Base-by-base conservation (phyloP, 1,140 invertebrate species). In the Halictus rubicundus region DNA sequence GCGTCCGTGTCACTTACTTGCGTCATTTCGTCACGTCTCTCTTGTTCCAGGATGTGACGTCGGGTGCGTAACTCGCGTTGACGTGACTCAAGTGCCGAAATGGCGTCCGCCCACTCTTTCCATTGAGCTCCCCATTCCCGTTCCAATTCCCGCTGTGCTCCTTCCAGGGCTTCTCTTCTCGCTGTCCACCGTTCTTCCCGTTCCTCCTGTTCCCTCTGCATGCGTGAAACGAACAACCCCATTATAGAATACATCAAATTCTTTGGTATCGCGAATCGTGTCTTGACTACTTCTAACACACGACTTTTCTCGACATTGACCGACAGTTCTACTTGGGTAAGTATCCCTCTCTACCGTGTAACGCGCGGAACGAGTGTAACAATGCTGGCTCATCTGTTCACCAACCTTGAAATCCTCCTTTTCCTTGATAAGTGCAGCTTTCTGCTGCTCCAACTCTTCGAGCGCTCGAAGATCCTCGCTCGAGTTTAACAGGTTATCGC, bases 401-500 rank as follows among this genome's bases (percentile, higher is more conserved):
- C 82, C 39, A 72, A 93, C 92, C 90, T 93, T 93, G 39, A 93
- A 93, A 57, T 93, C 91, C 85, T 91, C 92, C 74, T 92, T 93
- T 37, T 93, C 92, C 63, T 93, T 93, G 42, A 93, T 88, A 32
- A 93, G 89, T 2, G 91, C 92, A 19, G 93, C 93, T 84, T 94
- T 94, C 70, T 93, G 92, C 81, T 93, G 91, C 75, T 93, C 91
- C 39, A 94, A 78, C 81, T 94, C 92, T 63, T 93, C 93, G 23
- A 92, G 75, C 8, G 92, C 91, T 9, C 92, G 83, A 8, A 93
- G 85, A 61, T 93, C 93, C 69, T 94, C 90, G 83, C 90, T 92
- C 14, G 91, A 93, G 83, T 92, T 93, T 70, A 92, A 92, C 57
- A 95, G 91, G 92, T 96, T 97, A 90, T 97, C 96, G 66, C 94